A percentile compares a stretch with the other conserved stretches of the same genome.
phyloP scores from a whole-genome alignment of 2,888 invertebrate species.

The Argyra leucocephala region DNA sequence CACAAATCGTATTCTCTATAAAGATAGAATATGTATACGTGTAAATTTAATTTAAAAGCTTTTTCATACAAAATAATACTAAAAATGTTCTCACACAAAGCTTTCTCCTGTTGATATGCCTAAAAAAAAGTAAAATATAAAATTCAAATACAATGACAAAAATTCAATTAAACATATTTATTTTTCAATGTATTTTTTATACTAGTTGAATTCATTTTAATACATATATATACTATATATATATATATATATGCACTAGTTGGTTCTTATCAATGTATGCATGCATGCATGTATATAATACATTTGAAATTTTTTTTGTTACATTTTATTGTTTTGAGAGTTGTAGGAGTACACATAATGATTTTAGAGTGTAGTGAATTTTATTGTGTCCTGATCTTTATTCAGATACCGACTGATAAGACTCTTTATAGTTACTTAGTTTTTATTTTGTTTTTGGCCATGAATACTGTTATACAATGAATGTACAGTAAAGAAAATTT shows the following conservation, averaged over 20 bases:
- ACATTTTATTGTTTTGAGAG: too few species aligned
- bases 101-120: not conserved
- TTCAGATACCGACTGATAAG: slow-evolving; percentile 4
- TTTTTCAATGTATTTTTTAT: not conserved
- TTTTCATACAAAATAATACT: not conserved
- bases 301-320: not conserved
- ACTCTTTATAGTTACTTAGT: not conserved
- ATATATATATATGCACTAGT: not conserved
- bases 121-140: not conserved
- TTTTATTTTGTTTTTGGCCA: slow-evolving; percentile 2
- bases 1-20: too few species aligned
- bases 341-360: too few species aligned
- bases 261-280: not conserved
- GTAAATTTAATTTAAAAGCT: too few species aligned
- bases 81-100: not conserved
- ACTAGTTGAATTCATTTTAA: not conserved
- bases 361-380: not conserved
- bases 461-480: not conserved
- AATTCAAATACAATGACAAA: not conserved
- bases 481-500: not conserved
- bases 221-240: not conserved
- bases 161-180: not conserved
- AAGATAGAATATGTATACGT: too few species aligned
- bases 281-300: not conserved
- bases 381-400: not conserved